Evolutionary conservation across 1,140 invertebrate genomes (phyloP), one percentile per base, ranked within the genome.

Genomic region (Sweltsa coloradensis): DNA sequence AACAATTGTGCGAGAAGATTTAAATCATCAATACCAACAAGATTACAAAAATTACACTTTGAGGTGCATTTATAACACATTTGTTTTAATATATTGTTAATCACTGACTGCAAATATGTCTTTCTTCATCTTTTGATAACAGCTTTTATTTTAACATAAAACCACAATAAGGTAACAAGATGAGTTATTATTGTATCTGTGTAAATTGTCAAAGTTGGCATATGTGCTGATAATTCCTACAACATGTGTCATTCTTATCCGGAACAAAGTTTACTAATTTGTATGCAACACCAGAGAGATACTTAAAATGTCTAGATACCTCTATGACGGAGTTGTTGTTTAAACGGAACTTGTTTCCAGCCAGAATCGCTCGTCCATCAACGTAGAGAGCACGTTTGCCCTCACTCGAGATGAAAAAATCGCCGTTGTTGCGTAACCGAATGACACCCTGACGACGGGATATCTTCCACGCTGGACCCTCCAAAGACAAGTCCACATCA

Each of bases 311-410:
- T 5, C 22, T 23, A 6, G 61, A 61, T 65, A 92, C 88, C 77
- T 97, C 92, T 48, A 99, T 82, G 3, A 97, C 86, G 52, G 89
- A 89, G 66, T 97, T 96, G 63, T 97, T 86, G 53, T 84, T 85
- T 2, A 97, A 70, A 55, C 88, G 83, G 21, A 81, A 79, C 71
- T 92, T 92, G 60, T 84, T 89, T 16, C 88, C 89, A 34, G 77
- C 74, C 2, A 92, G 68, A 37, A 97, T 77, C 0, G 91, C 89
- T 53, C 85, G 78, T 3, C 92, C 90, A 63, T 98, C 91, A 3
- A 98, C 85, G 64, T 88, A 94, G 53, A 97, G 87, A 0, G 91
- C 82, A 51, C 93, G 65, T 60, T 95, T 95, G n/a, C 93, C 94
- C 63, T 96, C 89, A 49, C 95, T 97, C 3, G 84, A 81, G 46